These are phyloP conservation scores for Coranthus polyacanthus DNA, from an alignment of 2,797 vertebrate genomes.

Conservation along the genomic window DNA sequence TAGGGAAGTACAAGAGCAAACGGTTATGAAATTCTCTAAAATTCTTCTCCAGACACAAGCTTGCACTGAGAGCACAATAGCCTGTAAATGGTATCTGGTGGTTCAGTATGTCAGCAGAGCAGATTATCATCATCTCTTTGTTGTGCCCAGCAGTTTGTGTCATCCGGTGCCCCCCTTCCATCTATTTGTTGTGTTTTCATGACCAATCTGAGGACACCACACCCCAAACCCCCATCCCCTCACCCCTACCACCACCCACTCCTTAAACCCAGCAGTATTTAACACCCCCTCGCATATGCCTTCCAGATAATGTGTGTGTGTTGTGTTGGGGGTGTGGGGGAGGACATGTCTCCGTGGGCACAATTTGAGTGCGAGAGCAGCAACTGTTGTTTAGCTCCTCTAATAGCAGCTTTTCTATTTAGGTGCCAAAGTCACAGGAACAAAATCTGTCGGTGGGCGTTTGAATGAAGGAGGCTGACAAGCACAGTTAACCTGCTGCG, in stretches of 20 bases:
- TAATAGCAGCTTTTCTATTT: conserved; percentile 80
- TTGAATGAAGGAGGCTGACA: conserved; percentile 73
- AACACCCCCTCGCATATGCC: conserved; percentile 76
- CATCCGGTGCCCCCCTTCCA: conserved; percentile 49
- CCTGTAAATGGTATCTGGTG: conserved; percentile 25
- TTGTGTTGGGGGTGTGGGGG: conserved; percentile 34
- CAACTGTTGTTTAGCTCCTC: conserved; percentile 75
- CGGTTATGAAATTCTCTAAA: neutral
- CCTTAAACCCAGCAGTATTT: conserved; percentile 63
- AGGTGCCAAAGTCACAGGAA: conserved; percentile 82
- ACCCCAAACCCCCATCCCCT: conserved; percentile 45
- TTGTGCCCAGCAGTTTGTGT: conserved; percentile 55
- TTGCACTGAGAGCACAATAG: conserved; percentile 2
- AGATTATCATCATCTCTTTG: conserved; percentile 69
- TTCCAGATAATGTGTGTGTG: conserved; percentile 35
- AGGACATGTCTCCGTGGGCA: conserved; percentile 55
- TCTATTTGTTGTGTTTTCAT: conserved; percentile 53
- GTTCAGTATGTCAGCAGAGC: conserved; percentile 49
- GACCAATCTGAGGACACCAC: conserved; percentile 43
- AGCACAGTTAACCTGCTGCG: conserved; percentile 75
- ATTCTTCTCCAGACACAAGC: conserved; percentile 3
- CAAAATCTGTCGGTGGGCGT: conserved; percentile 82
- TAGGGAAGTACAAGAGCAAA: neutral
- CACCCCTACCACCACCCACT: conserved; percentile 55
- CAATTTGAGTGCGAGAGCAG: conserved; percentile 65